Evolutionary conservation across 2,888 invertebrate genomes (phyloP), one percentile per base, ranked within the genome.

Genomic region (Marronus borbonicus): DNA sequence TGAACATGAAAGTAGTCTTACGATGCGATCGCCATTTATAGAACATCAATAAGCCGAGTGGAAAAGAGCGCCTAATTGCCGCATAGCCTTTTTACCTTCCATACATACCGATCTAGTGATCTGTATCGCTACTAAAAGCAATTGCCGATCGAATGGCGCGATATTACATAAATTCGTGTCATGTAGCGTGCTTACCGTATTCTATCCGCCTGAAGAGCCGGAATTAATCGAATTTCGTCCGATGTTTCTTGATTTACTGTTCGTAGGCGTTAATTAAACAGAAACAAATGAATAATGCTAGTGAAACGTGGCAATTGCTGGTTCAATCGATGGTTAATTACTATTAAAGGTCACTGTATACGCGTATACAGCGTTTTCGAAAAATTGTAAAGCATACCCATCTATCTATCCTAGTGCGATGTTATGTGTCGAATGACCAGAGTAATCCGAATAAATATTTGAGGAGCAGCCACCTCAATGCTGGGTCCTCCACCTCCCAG

Each of bases 1-100:
- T 49, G 72, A n/a, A 74, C 60, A 74, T 58, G 72, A 60, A 74
- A 62, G 72, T 74, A 74, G 72, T 49, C 28, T 60, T 60, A 58
- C 60, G 60, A 44, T 44, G 60, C 28, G 62, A 74, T 14, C 14
- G 12, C 72, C 72, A 60, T 74, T 74, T 74, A 74, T 62, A 74
- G 72, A 49, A 74, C 24, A 62, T 74, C 72, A 62, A 74, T 74
- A 74, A 74, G 14, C 58, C 2, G 24, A 44, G n/a, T 74, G 62
- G 60, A 44, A 58, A 60, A 60, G 58, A 74, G 39, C 31, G 44
- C 24, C 44, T 74, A 74, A 74, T 60, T 60, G 44, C 39, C 24
- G n/a, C 72, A 44, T 62, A 74, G 58, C 60, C 24, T 39, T 74
- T 60, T 58, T 20, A 58, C 55, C 20, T 58, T 24, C 24, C 17